Evolutionary conservation across 2,797 vertebrate species (phyloP).

Genomic region (Lacerta agilis): DNA sequence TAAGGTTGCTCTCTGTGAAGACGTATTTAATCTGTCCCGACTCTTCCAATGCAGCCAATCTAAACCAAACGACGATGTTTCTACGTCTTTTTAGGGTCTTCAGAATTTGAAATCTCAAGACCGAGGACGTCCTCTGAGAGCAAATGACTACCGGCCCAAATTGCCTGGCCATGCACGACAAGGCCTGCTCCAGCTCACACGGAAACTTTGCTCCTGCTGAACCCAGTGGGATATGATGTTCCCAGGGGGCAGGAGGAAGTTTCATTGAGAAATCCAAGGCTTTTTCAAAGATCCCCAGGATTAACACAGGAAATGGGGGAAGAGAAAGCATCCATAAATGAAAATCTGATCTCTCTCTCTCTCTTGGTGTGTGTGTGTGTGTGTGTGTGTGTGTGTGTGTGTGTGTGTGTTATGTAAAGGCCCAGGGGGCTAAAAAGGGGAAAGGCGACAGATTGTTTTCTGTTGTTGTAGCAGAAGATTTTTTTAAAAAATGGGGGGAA

Average conservation of each 20-base stretch:
- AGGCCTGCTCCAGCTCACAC: no score
- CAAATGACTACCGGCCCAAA: not conserved
- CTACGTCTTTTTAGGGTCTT: not conserved
- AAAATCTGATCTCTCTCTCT: not conserved
- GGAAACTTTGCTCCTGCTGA: not conserved
- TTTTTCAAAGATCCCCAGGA: not conserved
- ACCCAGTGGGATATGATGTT: not conserved
- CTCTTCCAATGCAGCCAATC: no score
- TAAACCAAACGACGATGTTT: no score
- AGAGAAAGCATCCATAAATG: not conserved
- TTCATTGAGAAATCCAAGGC: not conserved
- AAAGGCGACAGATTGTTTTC: not conserved
- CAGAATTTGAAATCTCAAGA: not conserved
- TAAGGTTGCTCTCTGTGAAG: no score
- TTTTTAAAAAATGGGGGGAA: not conserved
- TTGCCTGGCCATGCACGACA: no score
- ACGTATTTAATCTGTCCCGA: no score
- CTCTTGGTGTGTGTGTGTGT: no score
- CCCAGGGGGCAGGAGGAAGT: not conserved
- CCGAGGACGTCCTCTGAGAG: no score
- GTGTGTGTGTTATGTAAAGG: no score
- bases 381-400: not conserved
- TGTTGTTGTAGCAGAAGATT: not conserved
- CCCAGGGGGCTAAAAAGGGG: no score
- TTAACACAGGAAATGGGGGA: conserved; percentile 2